Conservation (phyloP, 2,797 vertebrate genomes). For the Ataeniobius toweri region DNA sequence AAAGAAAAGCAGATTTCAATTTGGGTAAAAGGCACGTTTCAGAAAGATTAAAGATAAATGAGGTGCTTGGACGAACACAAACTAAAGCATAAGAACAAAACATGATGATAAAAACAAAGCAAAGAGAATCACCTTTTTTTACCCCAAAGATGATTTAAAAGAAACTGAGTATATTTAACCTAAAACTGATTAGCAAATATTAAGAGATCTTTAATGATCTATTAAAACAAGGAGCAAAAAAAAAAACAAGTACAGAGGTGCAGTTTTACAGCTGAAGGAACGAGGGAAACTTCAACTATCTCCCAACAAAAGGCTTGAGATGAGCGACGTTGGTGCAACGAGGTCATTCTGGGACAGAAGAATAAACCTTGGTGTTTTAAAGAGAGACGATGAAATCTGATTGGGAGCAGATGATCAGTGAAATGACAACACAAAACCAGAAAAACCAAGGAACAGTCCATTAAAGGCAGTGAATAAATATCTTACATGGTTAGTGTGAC, state of each 20-base stretch:
- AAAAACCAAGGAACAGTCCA: conserved; percentile 18
- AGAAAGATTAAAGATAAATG: conserved; percentile 39
- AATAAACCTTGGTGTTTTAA: conserved; percentile 1
- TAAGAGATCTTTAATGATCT: conserved; percentile 20
- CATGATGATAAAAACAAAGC: conserved; percentile 20
- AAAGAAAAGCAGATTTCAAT: conserved; percentile 32
- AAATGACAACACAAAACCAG: conserved; percentile 4
- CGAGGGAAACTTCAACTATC: conserved; percentile 10
- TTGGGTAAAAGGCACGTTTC: conserved; percentile 69
- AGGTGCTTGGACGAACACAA: conserved; percentile 11
- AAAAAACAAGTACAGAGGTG: conserved; percentile 24
- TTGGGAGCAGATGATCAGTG: conserved; percentile 24
- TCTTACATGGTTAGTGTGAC: conserved; percentile 36
- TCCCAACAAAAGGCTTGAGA: conserved; percentile 43
- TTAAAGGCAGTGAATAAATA: conserved; percentile 31
- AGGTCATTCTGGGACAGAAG: conserved; percentile 24
- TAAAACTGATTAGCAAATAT: conserved; percentile 43
- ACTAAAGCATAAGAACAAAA: conserved; percentile 3
- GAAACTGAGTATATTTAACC: conserved; percentile 21
- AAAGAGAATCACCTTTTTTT: background rate
- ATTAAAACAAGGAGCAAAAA: conserved; percentile 31
- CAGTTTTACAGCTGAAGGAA: conserved; percentile 23
- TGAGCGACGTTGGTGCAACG: conserved; percentile 39
- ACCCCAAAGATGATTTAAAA: conserved; percentile 14
- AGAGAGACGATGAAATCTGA: conserved; percentile 26